Conservation (phyloP, 2,113 vertebrate genomes). For the Hippoglossus stenolepis region DNA sequence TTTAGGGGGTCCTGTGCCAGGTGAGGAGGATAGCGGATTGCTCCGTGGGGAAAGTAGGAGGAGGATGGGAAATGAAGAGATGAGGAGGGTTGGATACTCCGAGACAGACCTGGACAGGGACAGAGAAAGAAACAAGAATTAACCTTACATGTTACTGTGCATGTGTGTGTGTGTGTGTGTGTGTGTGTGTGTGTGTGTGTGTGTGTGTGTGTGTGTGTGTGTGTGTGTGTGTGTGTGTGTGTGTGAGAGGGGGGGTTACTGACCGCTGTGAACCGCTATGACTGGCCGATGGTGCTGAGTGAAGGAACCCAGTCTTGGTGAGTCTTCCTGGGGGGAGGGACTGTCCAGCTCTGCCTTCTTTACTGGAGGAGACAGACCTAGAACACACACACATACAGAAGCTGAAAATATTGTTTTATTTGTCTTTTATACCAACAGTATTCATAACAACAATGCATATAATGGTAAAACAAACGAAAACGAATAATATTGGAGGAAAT, state of each 20-base stretch:
- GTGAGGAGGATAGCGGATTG: constrained; percentile 96
- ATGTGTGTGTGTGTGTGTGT: constrained; percentile 2
- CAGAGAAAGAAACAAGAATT: background rate
- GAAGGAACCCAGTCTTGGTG: constrained; percentile 93
- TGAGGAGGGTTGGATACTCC: constrained; percentile 93
- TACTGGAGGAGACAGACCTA: constrained; percentile 94
- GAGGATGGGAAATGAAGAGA: constrained; percentile 94
- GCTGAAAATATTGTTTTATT: background rate
- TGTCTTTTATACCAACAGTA: background rate
- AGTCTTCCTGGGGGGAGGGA: constrained; percentile 94
- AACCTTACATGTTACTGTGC: background rate
- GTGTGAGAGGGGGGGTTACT: constrained; percentile 55
- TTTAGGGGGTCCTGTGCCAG: constrained; percentile 97
- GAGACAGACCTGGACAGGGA: constrained; percentile 85
- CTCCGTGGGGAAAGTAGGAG: constrained; percentile 94
- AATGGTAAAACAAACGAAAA: background rate
- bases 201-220: constrained; percentile 6
- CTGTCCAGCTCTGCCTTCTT: constrained; percentile 98
- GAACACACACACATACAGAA: constrained; percentile 20
- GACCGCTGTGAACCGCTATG: constrained; percentile 98
- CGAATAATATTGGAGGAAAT: background rate
- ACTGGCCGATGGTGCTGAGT: constrained; percentile 98
- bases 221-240: background rate
- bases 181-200: background rate
- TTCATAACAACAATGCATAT: too few relatives aligned